phyloP scores from a whole-genome alignment of 2,888 invertebrate genomes.

The Drosophila recens region DNA sequence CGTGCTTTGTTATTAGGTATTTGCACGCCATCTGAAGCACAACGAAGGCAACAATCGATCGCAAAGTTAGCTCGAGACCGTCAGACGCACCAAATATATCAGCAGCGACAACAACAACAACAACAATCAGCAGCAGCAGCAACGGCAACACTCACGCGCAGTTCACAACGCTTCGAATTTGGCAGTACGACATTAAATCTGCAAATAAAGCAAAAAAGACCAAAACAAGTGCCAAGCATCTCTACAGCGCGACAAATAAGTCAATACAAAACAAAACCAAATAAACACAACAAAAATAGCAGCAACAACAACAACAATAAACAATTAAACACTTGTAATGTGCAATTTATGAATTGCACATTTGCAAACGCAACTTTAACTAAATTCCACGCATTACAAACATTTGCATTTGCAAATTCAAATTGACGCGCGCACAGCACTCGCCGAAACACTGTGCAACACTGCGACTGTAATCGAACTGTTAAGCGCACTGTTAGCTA shows the following conservation, averaged over 20 bases:
- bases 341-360: constrained; percentile 24
- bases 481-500: constrained; percentile 54
- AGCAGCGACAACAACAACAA: constrained; percentile 15
- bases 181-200: constrained; percentile 61
- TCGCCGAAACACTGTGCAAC: constrained; percentile 36
- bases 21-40: constrained; percentile 85
- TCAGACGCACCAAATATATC: constrained; percentile 50
- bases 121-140: constrained; percentile 26
- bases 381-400: constrained; percentile 2
- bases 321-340: constrained; percentile 43
- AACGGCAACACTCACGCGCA: constrained; percentile 49
- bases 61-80: constrained; percentile 70
- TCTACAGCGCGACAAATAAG: constrained; percentile 63
- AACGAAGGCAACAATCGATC: constrained; percentile 80
- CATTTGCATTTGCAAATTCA: constrained; percentile 35
- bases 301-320: constrained; percentile 25
- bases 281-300: constrained; percentile 20
- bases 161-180: constrained; percentile 51
- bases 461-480: constrained; percentile 45
- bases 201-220: constrained; percentile 77
- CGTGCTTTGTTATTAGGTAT: constrained; percentile 83
- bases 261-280: constrained; percentile 48
- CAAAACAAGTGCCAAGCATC: constrained; percentile 66
- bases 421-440: constrained; percentile 23
- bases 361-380: constrained; percentile 15